A percentile compares a stretch with the other conserved stretches of the same genome.
Evolutionary conservation across 2,888 invertebrate genomes (phyloP).

Genomic region (Drosophila helvetica): DNA sequence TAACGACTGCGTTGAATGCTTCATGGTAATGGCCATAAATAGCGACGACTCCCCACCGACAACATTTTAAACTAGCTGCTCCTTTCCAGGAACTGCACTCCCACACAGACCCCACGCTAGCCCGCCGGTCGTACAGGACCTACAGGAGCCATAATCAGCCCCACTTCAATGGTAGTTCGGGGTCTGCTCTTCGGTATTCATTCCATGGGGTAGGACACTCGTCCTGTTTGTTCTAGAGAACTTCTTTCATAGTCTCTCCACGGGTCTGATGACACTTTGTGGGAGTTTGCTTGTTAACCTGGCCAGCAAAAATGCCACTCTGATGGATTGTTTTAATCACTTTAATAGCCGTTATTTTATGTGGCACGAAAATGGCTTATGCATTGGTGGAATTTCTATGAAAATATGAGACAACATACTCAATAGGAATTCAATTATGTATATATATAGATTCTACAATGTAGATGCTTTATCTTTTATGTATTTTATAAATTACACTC

Average conservation of each 20-base stretch:
- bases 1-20: slow-evolving; percentile 30
- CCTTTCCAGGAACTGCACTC: slow-evolving; percentile 44
- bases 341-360: neutral
- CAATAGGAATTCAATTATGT: no score
- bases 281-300: slow-evolving; percentile 23
- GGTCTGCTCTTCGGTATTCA: slow-evolving; percentile 17
- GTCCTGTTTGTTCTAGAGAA: slow-evolving; percentile 3
- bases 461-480: neutral
- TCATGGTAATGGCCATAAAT: slow-evolving; percentile 56
- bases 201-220: slow-evolving; percentile 15
- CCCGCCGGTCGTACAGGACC: neutral
- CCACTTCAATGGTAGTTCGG: slow-evolving; percentile 29
- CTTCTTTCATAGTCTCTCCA: slow-evolving; percentile 20
- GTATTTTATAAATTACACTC: no score
- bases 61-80: slow-evolving; percentile 67
- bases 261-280: slow-evolving; percentile 19
- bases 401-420: neutral
- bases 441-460: no score
- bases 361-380: neutral
- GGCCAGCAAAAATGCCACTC: slow-evolving; percentile 18
- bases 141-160: slow-evolving; percentile 43
- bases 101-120: neutral
- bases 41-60: slow-evolving; percentile 8
- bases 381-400: neutral
- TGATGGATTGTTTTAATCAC: neutral